Percentiles rank a stretch among this genome's conserved stretches.
Conservation (phyloP, 2,888 invertebrate genomes). For the Lysandra bellargus region DNA sequence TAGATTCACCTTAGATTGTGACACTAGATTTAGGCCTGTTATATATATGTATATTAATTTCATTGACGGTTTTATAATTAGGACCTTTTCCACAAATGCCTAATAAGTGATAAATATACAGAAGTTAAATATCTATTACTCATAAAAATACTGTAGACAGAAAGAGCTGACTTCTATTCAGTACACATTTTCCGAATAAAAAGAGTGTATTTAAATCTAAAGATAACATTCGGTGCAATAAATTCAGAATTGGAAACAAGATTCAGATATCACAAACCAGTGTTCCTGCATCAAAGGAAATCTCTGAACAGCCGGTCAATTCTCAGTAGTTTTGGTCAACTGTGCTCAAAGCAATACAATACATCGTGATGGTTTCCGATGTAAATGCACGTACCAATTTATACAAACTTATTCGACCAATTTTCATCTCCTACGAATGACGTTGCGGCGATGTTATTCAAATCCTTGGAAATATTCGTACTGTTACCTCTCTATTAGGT, state of each 20-base stretch:
- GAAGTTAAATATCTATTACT: too few species aligned
- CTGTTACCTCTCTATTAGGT: neutral
- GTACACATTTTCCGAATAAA: too few species aligned
- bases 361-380: neutral
- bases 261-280: neutral
- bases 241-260: conserved; percentile 21
- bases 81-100: too few species aligned
- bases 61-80: neutral
- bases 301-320: conserved; percentile 21
- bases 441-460: neutral
- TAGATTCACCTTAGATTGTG: neutral
- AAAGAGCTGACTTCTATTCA: too few species aligned
- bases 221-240: neutral
- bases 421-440: conserved; percentile 1
- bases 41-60: neutral
- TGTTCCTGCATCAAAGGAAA: conserved; percentile 13
- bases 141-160: too few species aligned
- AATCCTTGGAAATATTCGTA: conserved; percentile 17
- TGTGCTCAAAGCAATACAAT: neutral
- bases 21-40: neutral
- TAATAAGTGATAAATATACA: too few species aligned
- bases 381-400: conserved; percentile 6
- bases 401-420: neutral
- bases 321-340: conserved; percentile 19
- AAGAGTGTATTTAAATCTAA: neutral